Evolutionary conservation across 2,797 vertebrate species (phyloP), one percentile per base, ranked within the genome.

Genomic region (Anas georgica): DNA sequence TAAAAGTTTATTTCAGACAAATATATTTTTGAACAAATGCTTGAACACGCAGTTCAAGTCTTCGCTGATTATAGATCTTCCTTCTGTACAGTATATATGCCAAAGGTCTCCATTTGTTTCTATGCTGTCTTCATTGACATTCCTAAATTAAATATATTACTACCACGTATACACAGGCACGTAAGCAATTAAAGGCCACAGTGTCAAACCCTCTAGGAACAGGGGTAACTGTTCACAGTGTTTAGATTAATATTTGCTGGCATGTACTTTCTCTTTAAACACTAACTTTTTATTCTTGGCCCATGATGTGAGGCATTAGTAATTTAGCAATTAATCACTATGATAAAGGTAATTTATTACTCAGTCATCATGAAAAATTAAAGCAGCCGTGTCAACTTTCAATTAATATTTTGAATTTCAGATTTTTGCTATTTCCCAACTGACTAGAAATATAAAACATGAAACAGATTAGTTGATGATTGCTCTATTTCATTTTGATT

Each of bases 351-450:
- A 96, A 97, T 96, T 97, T 97, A 97, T 97, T 97, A 94, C 94
- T 96, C 76, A 97, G 97, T 96, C 87, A 96, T 92, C 84, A 96
- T 96, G 93, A 97, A 97, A 98, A 97, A 96, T 96, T 97, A 96
- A 97, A 97, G 96, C 59, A 89, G 90, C 83, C 95, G 87, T 97
- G 94, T 97, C 95, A 97, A 94, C 86, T 97, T 95, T 95, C 94
- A 97, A 97, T 96, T 96, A 97, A 97, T 97, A 97, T 97, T 97
- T 97, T 97, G 96, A 97, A 97, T 97, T 97, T 97, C 87, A 97
- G 94, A 95, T 97, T 97, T 97, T 94, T 96, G 94, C 96, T 97
- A 96, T 96, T 98, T 97, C 96, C 97, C 96, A 95, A 96, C 94
- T 96, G 97, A 97, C 91, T 97, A 81, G 96, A 97, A 97, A 94